phyloP scores from a whole-genome alignment of 2,113 vertebrate species.

The Turnix velox region DNA sequence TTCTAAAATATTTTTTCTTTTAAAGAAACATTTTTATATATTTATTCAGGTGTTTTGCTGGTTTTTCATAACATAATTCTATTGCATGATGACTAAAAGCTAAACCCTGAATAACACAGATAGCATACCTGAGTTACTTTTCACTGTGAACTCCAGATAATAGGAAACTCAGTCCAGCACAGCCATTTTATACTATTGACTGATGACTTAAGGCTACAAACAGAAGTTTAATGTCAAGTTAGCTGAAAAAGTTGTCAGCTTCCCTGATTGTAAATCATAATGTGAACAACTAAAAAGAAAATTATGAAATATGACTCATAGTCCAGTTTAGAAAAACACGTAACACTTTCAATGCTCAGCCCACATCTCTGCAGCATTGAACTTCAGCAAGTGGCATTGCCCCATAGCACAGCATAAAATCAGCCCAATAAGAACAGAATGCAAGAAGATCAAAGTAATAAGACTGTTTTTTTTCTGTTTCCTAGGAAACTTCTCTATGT shows the following conservation, averaged over 20 bases:
- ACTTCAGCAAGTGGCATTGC: background rate
- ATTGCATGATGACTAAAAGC: background rate
- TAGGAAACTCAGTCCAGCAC: background rate
- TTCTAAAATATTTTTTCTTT: background rate
- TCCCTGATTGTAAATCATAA: background rate
- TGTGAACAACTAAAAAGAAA: background rate
- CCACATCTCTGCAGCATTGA: background rate
- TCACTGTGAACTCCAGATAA: background rate
- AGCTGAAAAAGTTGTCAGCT: background rate
- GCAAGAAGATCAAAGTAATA: background rate
- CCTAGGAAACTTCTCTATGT: background rate
- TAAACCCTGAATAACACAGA: background rate
- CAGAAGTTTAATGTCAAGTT: background rate
- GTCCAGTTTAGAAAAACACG: background rate
- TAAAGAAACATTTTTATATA: background rate
- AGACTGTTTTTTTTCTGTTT: background rate
- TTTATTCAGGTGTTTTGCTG: background rate
- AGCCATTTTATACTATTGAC: background rate
- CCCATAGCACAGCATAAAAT: background rate
- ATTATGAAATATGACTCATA: background rate
- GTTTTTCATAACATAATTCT: background rate
- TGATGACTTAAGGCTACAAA: background rate
- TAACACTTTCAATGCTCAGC: background rate
- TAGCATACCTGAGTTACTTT: background rate
- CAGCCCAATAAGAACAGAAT: background rate